A percentile compares a stretch with the other conserved stretches of the same genome.
phyloP scores from a whole-genome alignment of 2,113 vertebrate species.

The Phaethon lepturus region DNA sequence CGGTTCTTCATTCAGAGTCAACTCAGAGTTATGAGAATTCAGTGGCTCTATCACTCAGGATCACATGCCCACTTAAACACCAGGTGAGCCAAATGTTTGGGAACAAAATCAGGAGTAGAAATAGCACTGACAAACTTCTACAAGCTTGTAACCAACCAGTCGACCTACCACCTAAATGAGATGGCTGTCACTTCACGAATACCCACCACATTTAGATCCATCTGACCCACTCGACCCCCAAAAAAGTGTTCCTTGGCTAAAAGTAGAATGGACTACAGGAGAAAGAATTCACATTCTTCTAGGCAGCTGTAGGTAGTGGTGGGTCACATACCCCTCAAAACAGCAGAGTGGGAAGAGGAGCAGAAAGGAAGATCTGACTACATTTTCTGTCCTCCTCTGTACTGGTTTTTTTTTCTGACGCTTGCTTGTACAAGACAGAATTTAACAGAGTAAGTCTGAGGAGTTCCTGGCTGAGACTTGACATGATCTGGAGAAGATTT shows the following conservation, averaged over 20 bases:
- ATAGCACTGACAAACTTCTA: neutral
- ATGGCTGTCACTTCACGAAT: neutral
- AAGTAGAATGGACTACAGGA: neutral
- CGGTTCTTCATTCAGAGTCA: neutral
- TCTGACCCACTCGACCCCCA: fast-evolving
- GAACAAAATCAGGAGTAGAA: neutral
- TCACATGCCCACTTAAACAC: neutral
- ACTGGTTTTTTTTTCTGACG: neutral
- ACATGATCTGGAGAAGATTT: neutral
- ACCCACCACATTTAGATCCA: neutral
- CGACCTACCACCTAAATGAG: neutral
- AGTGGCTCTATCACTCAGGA: neutral
- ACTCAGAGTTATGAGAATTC: neutral
- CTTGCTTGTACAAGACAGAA: neutral
- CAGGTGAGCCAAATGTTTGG: neutral
- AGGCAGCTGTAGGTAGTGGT: neutral
- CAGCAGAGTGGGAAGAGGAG: neutral
- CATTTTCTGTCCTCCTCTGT: neutral
- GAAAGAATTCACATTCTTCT: neutral
- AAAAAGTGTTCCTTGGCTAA: neutral
- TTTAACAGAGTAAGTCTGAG: neutral
- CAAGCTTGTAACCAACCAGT: neutral
- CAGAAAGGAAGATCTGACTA: neutral
- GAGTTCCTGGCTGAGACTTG: neutral
- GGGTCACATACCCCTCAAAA: neutral